Evolutionary conservation across 1,140 invertebrate genomes (phyloP).

Genomic region (Drosophila neocordata): DNA sequence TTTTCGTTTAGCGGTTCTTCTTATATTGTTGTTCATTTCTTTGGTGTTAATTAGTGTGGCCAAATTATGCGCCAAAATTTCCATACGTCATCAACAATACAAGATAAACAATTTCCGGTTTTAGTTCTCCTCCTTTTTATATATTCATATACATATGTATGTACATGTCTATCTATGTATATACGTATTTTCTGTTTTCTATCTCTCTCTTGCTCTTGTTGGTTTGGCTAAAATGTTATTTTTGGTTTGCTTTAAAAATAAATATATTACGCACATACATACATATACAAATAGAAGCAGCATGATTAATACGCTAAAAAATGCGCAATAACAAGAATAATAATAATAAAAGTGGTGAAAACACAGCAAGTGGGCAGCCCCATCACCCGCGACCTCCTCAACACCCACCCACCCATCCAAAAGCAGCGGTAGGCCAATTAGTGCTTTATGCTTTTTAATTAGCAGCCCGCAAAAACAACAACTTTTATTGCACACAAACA

Average conservation of each 20-base stretch:
- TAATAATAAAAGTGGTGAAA: slow-evolving; percentile 45
- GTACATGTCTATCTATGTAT: slow-evolving; percentile 34
- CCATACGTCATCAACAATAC: slow-evolving; percentile 77
- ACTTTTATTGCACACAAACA: slow-evolving; percentile 9
- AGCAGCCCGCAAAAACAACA: slow-evolving; percentile 40
- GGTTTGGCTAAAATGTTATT: slow-evolving; percentile 42
- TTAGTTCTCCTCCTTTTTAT: slow-evolving; percentile 31
- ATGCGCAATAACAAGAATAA: slow-evolving; percentile 46
- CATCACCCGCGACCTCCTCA: slow-evolving; percentile 10
- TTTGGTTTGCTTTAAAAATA: slow-evolving; percentile 70
- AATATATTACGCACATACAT: slow-evolving; percentile 77
- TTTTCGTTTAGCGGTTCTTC: slow-evolving; percentile 30
- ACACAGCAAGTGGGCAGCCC: slow-evolving; percentile 58
- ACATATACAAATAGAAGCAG: slow-evolving; percentile 61
- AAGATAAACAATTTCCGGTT: slow-evolving; percentile 79
- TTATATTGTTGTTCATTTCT: slow-evolving; percentile 42
- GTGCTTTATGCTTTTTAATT: slow-evolving; percentile 76
- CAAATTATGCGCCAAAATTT: slow-evolving; percentile 70
- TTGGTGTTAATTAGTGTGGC: slow-evolving; percentile 74
- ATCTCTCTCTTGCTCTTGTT: slow-evolving; percentile 21
- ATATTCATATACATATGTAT: slow-evolving; percentile 30
- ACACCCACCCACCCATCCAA: slow-evolving; percentile 28
- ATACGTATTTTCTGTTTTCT: slow-evolving; percentile 5
- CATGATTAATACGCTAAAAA: slow-evolving; percentile 71
- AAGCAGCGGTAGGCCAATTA: slow-evolving; percentile 71